Evolutionary conservation across 2,797 vertebrate species (phyloP), one percentile per base, ranked within the genome.

Genomic region (Sebastes dallii): DNA sequence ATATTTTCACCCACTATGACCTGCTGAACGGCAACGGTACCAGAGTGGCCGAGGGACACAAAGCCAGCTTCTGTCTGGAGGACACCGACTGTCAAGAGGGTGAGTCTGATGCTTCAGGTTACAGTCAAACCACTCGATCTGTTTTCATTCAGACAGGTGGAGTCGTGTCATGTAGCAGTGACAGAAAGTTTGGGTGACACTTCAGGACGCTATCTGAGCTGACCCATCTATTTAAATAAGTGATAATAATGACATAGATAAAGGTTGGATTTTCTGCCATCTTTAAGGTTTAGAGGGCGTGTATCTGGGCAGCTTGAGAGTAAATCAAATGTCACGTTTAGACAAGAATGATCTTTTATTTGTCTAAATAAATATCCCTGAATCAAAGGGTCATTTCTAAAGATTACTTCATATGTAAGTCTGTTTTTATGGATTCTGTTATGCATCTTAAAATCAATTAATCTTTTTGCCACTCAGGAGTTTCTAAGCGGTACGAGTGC

Each of bases 51-150:
- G 99, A 99, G 52, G 99, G 99, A 75, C 98, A 99, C 95, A 99
- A 99, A 89, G 99, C 99, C 86, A 99, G 98, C 85, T 99, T 99
- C 96, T 99, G 98, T 83, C 95, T 99, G 32, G 98, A 99, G 93
- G 99, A 99, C 95, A 95, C 96, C 0, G 98, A 99, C 5, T 99
- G 99, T 54, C 94, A 96, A 11, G 98, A 99, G 77, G 96, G 99
- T 99, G 92, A 93, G 96, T 79, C 12, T 42, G 46, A 14, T 0
- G n/a, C 50, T 72, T 25, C 60, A 9, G 9, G 2, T 29, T 16
- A 8, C 25, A 59, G 25, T 39, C 32, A 12, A 32, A 55, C 4
- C 46, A 6, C n/a, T 16, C 1, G 2, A 6, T 14, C 27, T 14
- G 18, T n/a, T 59, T 67, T 42, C n/a, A 16, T 61, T 3, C 24